phyloP scores from a whole-genome alignment of 2,113 vertebrate genomes.

The Chionomys nivalis region DNA sequence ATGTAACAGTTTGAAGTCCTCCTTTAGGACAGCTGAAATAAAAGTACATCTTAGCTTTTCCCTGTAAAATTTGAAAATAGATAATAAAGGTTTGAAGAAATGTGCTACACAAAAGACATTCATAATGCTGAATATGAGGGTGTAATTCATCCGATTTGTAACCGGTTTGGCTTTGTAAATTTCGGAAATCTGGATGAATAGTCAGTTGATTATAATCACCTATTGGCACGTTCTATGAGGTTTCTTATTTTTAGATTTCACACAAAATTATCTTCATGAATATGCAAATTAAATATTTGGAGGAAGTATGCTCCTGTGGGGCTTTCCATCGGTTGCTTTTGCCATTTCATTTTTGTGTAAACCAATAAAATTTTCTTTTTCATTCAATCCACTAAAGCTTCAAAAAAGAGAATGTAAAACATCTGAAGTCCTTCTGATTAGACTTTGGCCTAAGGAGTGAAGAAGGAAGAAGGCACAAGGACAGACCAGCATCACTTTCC shows the following conservation, averaged over 20 bases:
- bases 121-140: not conserved
- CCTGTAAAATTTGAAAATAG: conserved; percentile 36
- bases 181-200: conserved; percentile 62
- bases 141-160: conserved; percentile 38
- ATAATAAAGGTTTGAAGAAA: not conserved
- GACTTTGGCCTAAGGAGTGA: conserved; percentile 31
- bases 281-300: conserved; percentile 58
- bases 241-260: conserved; percentile 55
- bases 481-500: conserved; percentile 22
- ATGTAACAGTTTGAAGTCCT: conserved; percentile 34
- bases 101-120: not conserved
- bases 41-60: not conserved
- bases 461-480: not conserved
- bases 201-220: conserved; percentile 49
- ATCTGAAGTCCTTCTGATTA: conserved; percentile 53
- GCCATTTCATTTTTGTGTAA: conserved; percentile 36
- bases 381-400: conserved; percentile 26
- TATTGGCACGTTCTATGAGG: not conserved
- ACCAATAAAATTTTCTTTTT: conserved; percentile 34
- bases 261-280: conserved; percentile 10
- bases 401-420: conserved; percentile 43
- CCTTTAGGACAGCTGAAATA: not conserved
- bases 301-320: not conserved
- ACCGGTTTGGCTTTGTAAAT: conserved; percentile 35
- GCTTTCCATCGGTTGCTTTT: conserved; percentile 28